Evolutionary conservation across 2,113 vertebrate genomes (phyloP).

Genomic region (Opisthocomus hoazin): DNA sequence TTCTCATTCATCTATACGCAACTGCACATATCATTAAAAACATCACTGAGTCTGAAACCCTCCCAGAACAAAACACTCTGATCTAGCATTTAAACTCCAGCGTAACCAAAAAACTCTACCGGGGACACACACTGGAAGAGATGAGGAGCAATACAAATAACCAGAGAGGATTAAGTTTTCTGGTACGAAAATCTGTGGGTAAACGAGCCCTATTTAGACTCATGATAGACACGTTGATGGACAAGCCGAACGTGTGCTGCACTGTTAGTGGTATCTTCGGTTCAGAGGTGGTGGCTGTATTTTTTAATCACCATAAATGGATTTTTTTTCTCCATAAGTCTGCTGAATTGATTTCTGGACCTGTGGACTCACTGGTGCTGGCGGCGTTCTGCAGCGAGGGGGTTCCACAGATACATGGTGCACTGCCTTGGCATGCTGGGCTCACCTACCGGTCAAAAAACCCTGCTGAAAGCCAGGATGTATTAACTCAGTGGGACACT

Average conservation of each 20-base stretch:
- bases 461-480: neutral
- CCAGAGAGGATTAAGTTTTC: neutral
- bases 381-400: neutral
- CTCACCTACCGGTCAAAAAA: neutral
- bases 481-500: neutral
- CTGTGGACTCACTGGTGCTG: neutral
- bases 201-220: neutral
- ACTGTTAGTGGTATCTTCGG: neutral
- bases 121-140: neutral
- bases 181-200: neutral
- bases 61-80: neutral
- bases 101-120: neutral
- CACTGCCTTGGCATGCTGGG: neutral
- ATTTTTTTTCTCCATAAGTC: neutral
- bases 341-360: neutral
- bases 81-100: neutral
- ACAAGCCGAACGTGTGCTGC: fast-evolving
- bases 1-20: neutral
- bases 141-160: neutral
- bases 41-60: neutral
- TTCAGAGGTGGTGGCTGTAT: neutral
- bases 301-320: neutral
- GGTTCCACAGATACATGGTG: neutral
- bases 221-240: neutral
- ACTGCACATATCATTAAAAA: neutral